These are phyloP conservation scores for Macropis europaea DNA, from an alignment of 2,888 invertebrate genomes.

Conservation along the genomic window DNA sequence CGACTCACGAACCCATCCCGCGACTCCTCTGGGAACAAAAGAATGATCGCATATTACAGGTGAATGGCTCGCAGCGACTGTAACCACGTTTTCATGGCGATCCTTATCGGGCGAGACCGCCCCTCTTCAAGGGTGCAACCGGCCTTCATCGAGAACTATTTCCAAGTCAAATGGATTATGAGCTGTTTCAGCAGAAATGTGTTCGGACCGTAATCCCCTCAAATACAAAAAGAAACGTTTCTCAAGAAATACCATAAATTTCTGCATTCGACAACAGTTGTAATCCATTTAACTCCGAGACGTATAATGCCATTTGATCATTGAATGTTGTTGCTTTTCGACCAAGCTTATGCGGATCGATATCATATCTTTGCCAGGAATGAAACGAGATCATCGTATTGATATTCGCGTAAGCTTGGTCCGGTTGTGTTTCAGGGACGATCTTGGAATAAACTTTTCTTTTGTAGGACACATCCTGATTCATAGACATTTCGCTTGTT, in stretches of 20 bases:
- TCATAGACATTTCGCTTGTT: too few species aligned
- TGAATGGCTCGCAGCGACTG: not conserved
- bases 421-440: not conserved
- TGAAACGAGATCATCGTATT: too few species aligned
- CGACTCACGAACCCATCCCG: not conserved
- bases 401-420: not conserved
- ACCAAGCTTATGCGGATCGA: not conserved
- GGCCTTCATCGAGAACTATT: not conserved
- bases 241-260: too few species aligned
- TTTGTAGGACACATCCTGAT: too few species aligned
- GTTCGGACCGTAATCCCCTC: not conserved
- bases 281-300: not conserved
- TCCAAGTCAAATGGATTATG: not conserved
- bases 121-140: not conserved
- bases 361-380: too few species aligned
- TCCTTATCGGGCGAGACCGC: not conserved
- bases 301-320: too few species aligned
- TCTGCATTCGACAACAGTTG: too few species aligned
- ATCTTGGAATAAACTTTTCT: not conserved
- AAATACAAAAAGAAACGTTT: too few species aligned
- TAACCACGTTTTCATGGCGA: not conserved
- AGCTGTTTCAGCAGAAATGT: not conserved
- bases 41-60: slow-evolving; percentile 16
- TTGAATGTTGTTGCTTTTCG: not conserved
- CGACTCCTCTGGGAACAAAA: not conserved